phyloP scores from a whole-genome alignment of 2,113 vertebrate genomes.

The Bagarius yarrelli region DNA sequence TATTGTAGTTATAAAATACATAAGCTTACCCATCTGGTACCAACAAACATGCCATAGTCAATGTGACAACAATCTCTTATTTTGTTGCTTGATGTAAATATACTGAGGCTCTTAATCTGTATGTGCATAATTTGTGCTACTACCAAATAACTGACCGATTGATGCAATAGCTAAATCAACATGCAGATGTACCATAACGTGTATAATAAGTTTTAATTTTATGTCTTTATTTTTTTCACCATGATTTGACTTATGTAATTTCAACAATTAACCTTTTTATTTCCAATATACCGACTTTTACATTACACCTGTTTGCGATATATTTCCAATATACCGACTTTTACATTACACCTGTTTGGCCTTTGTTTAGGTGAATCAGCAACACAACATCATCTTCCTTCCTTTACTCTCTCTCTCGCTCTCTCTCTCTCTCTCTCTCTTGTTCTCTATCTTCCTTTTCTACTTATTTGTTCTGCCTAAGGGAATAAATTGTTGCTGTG shows the following conservation, averaged over 20 bases:
- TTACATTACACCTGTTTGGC: neutral
- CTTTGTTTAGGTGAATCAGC: neutral
- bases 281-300: neutral
- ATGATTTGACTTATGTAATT: neutral
- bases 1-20: neutral
- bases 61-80: neutral
- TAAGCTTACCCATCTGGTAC: neutral
- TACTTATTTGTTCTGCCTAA: constrained; percentile 49
- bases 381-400: neutral
- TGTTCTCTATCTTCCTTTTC: neutral
- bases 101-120: neutral
- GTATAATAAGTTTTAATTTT: neutral
- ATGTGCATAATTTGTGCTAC: too few species aligned
- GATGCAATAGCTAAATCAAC: neutral
- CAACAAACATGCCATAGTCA: neutral
- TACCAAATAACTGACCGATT: too few species aligned
- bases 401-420: neutral
- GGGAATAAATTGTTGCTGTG: constrained; percentile 72
- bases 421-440: neutral
- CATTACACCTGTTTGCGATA: neutral
- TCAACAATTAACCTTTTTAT: neutral
- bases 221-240: neutral
- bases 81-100: neutral
- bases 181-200: neutral
- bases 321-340: neutral